These are phyloP conservation scores for Trichomycterus rosablanca DNA, from an alignment of 2,113 vertebrate species.

Conservation along the genomic window DNA sequence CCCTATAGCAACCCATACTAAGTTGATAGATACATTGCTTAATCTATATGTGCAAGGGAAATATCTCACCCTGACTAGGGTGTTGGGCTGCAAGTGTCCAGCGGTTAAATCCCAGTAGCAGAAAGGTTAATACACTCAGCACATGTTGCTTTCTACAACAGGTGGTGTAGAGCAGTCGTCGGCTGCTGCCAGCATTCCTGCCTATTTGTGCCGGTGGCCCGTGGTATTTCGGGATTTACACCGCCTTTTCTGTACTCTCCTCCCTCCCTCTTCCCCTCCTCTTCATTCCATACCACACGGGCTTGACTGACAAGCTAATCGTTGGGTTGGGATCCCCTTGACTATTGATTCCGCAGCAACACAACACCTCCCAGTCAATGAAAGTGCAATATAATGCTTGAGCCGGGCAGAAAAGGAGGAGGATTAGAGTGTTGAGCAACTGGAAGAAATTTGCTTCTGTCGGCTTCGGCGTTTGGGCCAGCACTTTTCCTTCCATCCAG, in stretches of 20 bases:
- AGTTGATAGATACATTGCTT: no score
- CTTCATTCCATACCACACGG: conserved; percentile 60
- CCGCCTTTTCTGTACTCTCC: conserved; percentile 72
- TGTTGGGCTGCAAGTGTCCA: conserved; percentile 50
- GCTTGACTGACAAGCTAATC: conserved; percentile 99
- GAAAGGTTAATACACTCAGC: conserved; percentile 92
- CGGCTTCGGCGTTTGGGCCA: conserved; percentile 59
- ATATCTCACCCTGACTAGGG: conserved; percentile 12
- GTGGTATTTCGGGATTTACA: conserved; percentile 91
- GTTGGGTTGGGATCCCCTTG: conserved; percentile 83
- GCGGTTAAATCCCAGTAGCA: conserved; percentile 81
- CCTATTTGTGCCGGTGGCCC: conserved; percentile 84
- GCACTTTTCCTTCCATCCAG: conserved; percentile 59
- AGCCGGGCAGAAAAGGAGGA: conserved; percentile 85
- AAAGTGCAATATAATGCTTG: conserved; percentile 96
- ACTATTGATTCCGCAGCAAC: conserved; percentile 96
- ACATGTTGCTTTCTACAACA: conserved; percentile 89
- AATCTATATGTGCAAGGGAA: conserved; percentile 5
- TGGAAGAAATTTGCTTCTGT: conserved; percentile 84
- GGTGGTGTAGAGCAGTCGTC: conserved; percentile 80
- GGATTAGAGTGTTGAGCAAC: conserved; percentile 85
- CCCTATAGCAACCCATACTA: no score
- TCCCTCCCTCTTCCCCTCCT: background rate
- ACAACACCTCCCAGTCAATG: conserved; percentile 93
- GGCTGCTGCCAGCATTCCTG: conserved; percentile 80